These are phyloP conservation scores for Ectemnius continuus DNA, from an alignment of 2,888 invertebrate species.

Conservation along the genomic window DNA sequence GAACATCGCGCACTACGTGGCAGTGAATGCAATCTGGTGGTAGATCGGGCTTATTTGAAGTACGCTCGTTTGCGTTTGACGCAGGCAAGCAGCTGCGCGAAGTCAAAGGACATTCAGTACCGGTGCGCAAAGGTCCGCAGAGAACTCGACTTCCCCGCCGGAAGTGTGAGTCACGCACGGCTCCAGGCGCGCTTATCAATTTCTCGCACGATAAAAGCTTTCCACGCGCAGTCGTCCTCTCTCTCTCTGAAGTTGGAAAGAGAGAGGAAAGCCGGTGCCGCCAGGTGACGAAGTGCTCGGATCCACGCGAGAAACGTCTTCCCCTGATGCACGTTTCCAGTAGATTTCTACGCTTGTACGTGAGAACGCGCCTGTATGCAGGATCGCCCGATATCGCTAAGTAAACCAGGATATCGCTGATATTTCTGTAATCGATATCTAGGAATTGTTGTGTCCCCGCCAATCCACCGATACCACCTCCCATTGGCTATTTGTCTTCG, in stretches of 20 bases:
- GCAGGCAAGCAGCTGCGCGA: background rate
- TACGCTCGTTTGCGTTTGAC: too few relatives aligned
- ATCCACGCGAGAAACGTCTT: conserved; percentile 7
- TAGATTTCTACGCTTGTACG: too few relatives aligned
- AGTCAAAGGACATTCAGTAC: conserved; percentile 1
- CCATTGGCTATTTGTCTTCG: too few relatives aligned
- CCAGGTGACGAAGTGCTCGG: conserved; percentile 33
- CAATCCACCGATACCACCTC: too few relatives aligned
- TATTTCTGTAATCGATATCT: too few relatives aligned
- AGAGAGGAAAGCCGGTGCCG: conserved; percentile 17
- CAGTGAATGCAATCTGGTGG: too few relatives aligned
- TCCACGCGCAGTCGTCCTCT: conserved; percentile 14
- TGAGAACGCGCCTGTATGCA: too few relatives aligned
- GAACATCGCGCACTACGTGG: conserved; percentile 21
- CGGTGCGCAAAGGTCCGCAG: background rate
- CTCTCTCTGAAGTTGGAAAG: background rate
- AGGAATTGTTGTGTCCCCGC: too few relatives aligned
- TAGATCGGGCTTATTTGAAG: too few relatives aligned
- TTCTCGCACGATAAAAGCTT: conserved; percentile 41
- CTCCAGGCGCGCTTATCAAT: conserved; percentile 38
- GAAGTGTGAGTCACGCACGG: conserved; percentile 57
- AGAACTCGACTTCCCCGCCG: conserved; percentile 31
- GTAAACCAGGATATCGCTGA: too few relatives aligned
- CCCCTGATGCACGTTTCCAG: background rate
- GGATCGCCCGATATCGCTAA: too few relatives aligned